A percentile compares a stretch with the other conserved stretches of the same genome.
Conservation (phyloP, 2,113 vertebrate species). For the Perca schrenkii region DNA sequence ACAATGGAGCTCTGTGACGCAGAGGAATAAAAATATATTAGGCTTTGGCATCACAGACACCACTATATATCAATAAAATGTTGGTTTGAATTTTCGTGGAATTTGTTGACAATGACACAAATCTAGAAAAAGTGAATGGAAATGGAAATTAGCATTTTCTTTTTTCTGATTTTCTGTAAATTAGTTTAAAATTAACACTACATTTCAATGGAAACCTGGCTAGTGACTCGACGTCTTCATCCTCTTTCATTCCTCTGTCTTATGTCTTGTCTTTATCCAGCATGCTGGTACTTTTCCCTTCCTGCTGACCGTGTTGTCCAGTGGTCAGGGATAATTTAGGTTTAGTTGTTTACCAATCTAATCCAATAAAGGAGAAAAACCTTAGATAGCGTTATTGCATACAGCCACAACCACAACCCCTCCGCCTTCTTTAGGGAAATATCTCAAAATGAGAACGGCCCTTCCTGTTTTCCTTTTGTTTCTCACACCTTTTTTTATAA, state of each 20-base stretch:
- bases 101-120: not conserved
- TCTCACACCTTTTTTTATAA: constrained; percentile 57
- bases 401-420: constrained; percentile 17
- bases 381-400: constrained; percentile 38
- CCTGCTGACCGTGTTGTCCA: constrained; percentile 29
- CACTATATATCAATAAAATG: not conserved
- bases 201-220: not conserved
- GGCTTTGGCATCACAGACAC: not conserved
- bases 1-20: not conserved
- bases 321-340: constrained; percentile 39
- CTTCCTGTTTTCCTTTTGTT: constrained; percentile 31
- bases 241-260: not conserved
- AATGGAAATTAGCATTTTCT: not conserved
- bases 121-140: not conserved
- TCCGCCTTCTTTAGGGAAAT: constrained; percentile 57
- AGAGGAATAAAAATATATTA: no score
- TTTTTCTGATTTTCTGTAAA: not conserved
- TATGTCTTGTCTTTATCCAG: not conserved
- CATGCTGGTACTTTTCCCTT: not conserved
- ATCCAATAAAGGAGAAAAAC: constrained; percentile 58
- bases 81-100: not conserved
- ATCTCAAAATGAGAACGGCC: constrained; percentile 45
- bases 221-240: not conserved
- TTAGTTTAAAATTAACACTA: no score
- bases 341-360: constrained; percentile 55